phyloP scores from a whole-genome alignment of 2,888 invertebrate genomes.

The Rhamnusium bicolor region DNA sequence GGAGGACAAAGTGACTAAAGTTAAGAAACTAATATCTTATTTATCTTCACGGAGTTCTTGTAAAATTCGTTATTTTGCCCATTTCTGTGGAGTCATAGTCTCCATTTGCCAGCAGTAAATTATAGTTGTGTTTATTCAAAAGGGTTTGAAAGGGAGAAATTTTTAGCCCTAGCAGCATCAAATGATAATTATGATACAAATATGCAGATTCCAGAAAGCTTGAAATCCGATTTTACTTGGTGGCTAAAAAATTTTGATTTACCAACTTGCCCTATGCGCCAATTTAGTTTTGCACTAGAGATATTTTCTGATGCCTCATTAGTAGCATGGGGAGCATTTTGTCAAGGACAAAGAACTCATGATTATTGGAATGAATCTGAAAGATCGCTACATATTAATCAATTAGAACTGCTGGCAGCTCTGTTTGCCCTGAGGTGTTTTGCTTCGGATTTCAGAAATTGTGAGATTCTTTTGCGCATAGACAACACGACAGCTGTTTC shows the following conservation, averaged over 20 bases:
- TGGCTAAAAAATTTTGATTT: conserved; percentile 21
- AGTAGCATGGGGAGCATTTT: conserved; percentile 33
- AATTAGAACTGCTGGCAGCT: neutral
- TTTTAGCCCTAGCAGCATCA: conserved; percentile 31
- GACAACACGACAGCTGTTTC: conserved; percentile 18
- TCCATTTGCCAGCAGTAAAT: conserved; percentile 49
- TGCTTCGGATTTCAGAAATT: neutral
- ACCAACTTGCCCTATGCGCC: neutral
- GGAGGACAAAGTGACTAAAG: conserved; percentile 17
- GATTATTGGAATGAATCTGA: conserved; percentile 32
- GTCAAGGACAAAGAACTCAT: conserved; percentile 15
- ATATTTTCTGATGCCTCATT: conserved; percentile 39
- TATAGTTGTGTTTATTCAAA: conserved; percentile 47
- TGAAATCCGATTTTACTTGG: conserved; percentile 43
- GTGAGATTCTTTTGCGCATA: neutral
- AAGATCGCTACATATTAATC: conserved; percentile 38
- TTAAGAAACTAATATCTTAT: neutral
- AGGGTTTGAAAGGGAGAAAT: conserved; percentile 39
- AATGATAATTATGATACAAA: conserved; percentile 28
- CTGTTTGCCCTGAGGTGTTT: neutral
- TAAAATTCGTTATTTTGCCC: conserved; percentile 37
- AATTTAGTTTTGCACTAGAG: conserved; percentile 9
- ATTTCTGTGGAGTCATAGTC: conserved; percentile 39
- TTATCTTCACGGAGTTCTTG: conserved; percentile 22
- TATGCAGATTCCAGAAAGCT: conserved; percentile 21